Base-by-base conservation (phyloP, 2,888 invertebrate species). In the Orchesella flavescens region DNA sequence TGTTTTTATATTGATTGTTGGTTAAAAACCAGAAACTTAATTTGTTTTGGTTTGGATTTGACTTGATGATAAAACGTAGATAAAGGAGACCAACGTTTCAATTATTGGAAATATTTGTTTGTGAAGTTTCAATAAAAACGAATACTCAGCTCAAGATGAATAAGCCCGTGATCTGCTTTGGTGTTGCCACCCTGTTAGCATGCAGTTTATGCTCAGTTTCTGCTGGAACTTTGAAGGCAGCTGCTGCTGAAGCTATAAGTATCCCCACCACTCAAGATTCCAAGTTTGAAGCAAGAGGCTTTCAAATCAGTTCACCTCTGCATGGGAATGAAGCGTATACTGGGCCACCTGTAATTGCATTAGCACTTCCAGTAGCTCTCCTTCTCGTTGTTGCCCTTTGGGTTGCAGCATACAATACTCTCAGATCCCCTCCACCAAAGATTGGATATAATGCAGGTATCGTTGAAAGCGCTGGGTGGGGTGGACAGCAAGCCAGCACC, bases 341-440 rank as follows among this genome's bases (percentile, higher is more conserved):
- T 71, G 86, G 85, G 19, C 86, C 85, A n/a, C 57, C 78, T 23
- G 84, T 80, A 0, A 63, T 85, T n/a, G 79, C 85, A 2, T 69
- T 86, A 4, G 84, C 86, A n/a, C 82, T 84, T 24, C 66, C 84
- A 5, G 85, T 86, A 66, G 84, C 86, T 23, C 17, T 86, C 7
- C 72, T 65, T 13, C 72, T 85, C 17, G 76, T 86, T 46, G 55
- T 81, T 24, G 68, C 76, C 34, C 68, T 86, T 9, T 86, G 86
- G 86, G 43, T 86, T 19, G 84, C 85, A 17, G 86, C 86, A 5
- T 86, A 85, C 57, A 86, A 85, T 53, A 86, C 84, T 7, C 49
- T 86, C 3, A 61, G 85, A 15, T 78, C 82, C 15, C 74, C 82
- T 12, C 76, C 85, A 19, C 85, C 86, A 59, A 78, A 84, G 55